A percentile compares a stretch with the other conserved stretches of the same genome.
Conservation (phyloP, 2,888 invertebrate genomes). For the Drosophila buzzatii region DNA sequence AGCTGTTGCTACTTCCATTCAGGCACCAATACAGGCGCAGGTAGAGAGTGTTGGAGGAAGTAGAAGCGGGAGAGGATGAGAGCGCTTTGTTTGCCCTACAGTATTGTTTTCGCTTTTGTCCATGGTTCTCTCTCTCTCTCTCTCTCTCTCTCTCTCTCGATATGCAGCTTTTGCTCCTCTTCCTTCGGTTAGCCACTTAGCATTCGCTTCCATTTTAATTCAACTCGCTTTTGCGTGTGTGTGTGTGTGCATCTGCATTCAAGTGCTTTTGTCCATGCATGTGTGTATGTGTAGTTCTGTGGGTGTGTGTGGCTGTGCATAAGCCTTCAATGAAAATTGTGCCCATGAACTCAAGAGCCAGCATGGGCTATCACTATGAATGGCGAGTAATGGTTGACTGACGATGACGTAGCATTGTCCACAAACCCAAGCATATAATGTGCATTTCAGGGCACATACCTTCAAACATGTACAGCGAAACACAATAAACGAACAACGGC, state of each 20-base stretch:
- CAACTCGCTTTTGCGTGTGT: conserved; percentile 8
- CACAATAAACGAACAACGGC: neutral
- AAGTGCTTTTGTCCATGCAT: conserved; percentile 27
- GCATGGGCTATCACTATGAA: conserved; percentile 51
- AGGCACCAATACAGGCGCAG: conserved; percentile 35
- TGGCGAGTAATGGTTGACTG: conserved; percentile 41
- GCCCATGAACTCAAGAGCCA: conserved; percentile 71
- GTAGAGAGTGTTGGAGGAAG: neutral
- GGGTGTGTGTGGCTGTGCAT: conserved; percentile 19
- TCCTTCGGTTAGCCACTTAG: conserved; percentile 13
- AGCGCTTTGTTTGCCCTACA: conserved; percentile 53
- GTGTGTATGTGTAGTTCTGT: conserved; percentile 1
- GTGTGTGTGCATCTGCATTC: conserved; percentile 23
- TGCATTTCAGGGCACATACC: conserved; percentile 9
- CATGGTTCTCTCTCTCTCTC: conserved; percentile 30
- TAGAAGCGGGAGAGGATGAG: neutral
- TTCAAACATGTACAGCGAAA: neutral
- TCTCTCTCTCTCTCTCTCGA: conserved; percentile 9
- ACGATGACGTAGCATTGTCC: conserved; percentile 48
- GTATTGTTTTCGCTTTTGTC: conserved; percentile 56
- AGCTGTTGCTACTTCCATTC: conserved; percentile 42
- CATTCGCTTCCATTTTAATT: conserved; percentile 12
- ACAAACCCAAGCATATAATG: conserved; percentile 33
- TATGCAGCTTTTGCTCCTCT: conserved; percentile 21
- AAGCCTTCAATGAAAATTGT: conserved; percentile 71